phyloP scores from a whole-genome alignment of 2,888 invertebrate genomes.

The Pristionchus mayeri region DNA sequence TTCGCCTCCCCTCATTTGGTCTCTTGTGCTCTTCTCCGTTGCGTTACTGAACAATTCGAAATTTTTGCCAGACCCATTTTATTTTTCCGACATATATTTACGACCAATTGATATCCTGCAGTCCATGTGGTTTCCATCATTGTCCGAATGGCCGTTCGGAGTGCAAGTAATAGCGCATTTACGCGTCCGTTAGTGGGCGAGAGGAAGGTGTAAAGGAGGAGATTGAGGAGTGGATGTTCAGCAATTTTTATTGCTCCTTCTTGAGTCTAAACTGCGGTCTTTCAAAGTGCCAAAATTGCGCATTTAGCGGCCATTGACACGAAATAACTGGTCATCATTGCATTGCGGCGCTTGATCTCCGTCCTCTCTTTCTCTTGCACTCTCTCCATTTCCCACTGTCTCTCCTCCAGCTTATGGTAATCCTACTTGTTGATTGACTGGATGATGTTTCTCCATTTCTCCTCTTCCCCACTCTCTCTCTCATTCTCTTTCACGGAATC shows the following conservation, averaged over 20 bases:
- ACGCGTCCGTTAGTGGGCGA: not conserved
- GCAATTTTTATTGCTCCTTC: not conserved
- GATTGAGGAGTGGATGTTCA: not conserved
- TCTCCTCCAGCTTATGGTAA: constrained; percentile 43
- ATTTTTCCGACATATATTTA: too few relatives aligned
- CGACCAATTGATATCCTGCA: too few relatives aligned
- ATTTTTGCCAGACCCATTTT: too few relatives aligned
- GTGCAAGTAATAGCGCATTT: not conserved
- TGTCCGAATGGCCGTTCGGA: constrained; percentile 7
- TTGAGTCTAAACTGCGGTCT: not conserved
- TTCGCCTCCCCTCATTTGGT: too few relatives aligned
- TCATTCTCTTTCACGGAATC: too few relatives aligned
- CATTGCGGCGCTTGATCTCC: not conserved
- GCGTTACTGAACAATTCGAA: too few relatives aligned
- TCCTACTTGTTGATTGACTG: constrained; percentile 27
- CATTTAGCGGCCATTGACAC: too few relatives aligned
- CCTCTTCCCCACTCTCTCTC: constrained; percentile 36
- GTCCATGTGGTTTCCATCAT: too few relatives aligned
- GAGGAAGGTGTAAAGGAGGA: constrained; percentile 1
- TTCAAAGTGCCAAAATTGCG: not conserved
- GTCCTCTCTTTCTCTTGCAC: constrained; percentile 46
- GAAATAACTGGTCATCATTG: not conserved
- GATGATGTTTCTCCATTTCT: constrained; percentile 23
- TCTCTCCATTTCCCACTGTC: constrained; percentile 6
- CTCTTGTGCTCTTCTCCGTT: too few relatives aligned